Percentiles rank a stretch among this genome's conserved stretches.
Conservation (phyloP, 2,113 vertebrate species). For the Herpetotheres cachinnans region DNA sequence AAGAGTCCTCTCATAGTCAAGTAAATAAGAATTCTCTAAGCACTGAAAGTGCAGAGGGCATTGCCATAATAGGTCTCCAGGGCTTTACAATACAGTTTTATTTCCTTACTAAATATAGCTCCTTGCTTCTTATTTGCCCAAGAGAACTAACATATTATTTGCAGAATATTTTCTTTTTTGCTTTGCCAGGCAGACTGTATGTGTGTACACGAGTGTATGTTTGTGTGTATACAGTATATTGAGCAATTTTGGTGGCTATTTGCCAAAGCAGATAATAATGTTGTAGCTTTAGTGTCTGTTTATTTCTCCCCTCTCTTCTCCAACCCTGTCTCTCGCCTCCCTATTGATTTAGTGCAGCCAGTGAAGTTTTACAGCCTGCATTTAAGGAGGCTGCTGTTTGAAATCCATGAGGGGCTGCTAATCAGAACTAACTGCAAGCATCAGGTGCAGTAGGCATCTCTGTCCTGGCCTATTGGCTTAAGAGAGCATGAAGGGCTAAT, state of each 20-base stretch:
- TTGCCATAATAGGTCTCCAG: background rate
- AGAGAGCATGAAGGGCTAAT: slow-evolving; percentile 73
- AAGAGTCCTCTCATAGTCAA: background rate
- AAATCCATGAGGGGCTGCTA: slow-evolving; percentile 15
- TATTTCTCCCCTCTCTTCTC: slow-evolving; percentile 34
- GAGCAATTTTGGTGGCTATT: slow-evolving; percentile 20
- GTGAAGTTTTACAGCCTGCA: slow-evolving; percentile 18
- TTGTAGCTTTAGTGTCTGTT: background rate
- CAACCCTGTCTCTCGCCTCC: background rate
- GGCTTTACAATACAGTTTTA: slow-evolving; percentile 4
- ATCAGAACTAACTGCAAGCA: slow-evolving; percentile 32
- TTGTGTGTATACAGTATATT: background rate
- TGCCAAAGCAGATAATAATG: slow-evolving; percentile 45
- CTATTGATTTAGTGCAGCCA: slow-evolving; percentile 22
- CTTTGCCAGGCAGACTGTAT: background rate
- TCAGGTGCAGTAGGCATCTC: background rate
- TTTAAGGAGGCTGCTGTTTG: slow-evolving; percentile 4
- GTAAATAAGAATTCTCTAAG: slow-evolving; percentile 14
- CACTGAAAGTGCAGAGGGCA: background rate
- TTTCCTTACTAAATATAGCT: slow-evolving; percentile 44
- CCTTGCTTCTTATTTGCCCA: background rate
- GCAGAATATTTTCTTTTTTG: background rate
- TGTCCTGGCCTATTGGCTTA: slow-evolving; percentile 21
- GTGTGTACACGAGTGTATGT: no score
- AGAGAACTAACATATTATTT: background rate